Conservation (phyloP, 1,140 invertebrate genomes). For the Eufriesea mexicana region DNA sequence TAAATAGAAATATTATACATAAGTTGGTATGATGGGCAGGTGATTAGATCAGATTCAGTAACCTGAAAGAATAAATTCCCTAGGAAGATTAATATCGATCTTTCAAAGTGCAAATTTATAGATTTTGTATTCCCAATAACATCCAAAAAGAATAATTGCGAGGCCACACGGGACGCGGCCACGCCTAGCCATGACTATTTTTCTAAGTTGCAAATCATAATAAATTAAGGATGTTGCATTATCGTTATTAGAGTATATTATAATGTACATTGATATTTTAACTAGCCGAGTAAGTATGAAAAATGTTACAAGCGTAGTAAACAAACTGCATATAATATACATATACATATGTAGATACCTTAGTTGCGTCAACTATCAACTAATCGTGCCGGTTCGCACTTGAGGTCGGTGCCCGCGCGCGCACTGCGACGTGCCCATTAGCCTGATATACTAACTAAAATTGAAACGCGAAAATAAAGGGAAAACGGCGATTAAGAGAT, state of each 20-base stretch:
- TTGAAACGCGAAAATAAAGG: not conserved
- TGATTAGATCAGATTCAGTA: not conserved
- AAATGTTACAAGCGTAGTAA: slow-evolving; percentile 72
- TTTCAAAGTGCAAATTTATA: not conserved
- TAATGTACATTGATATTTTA: slow-evolving; percentile 79
- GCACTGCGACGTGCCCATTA: slow-evolving; percentile 30
- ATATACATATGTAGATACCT: slow-evolving; percentile 56
- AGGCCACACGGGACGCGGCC: slow-evolving; percentile 74
- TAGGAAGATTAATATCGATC: not conserved
- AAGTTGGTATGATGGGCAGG: not conserved
- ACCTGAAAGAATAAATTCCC: not conserved
- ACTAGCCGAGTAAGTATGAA: slow-evolving; percentile 75
- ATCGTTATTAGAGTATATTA: slow-evolving; percentile 81
- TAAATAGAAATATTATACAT: not conserved
- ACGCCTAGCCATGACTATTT: slow-evolving; percentile 79
- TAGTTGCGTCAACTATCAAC: slow-evolving; percentile 43
- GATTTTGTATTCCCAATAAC: not conserved
- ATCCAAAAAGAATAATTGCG: not conserved
- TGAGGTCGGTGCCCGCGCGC: slow-evolving; percentile 55
- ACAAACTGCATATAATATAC: slow-evolving; percentile 48
- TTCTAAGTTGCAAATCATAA: slow-evolving; percentile 82
- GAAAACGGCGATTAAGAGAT: not conserved
- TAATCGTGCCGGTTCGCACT: slow-evolving; percentile 54
- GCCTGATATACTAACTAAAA: slow-evolving; percentile 25
- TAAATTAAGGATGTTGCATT: slow-evolving; percentile 82